phyloP scores from a whole-genome alignment of 2,888 invertebrate genomes.

The Caenorhabditis auriculariae region DNA sequence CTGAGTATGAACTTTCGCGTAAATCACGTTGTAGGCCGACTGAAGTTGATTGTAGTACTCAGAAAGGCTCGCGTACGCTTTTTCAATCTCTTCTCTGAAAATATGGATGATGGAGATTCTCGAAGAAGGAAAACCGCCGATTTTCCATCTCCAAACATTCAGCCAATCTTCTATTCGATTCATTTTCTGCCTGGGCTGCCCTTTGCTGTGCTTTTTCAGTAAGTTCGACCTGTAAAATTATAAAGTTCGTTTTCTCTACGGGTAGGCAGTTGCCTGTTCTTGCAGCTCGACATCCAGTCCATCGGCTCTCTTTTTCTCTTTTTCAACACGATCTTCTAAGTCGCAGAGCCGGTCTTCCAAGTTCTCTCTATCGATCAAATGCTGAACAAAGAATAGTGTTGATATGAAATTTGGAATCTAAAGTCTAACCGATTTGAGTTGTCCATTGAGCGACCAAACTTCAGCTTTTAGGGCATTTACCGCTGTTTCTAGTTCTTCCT shows the following conservation, averaged over 20 bases:
- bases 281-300: slow-evolving; percentile 38
- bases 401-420: background rate
- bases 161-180: slow-evolving; percentile 43
- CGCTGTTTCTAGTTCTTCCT: slow-evolving; percentile 52
- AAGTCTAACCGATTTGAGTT: slow-evolving; percentile 40
- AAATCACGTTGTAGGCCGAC: slow-evolving; percentile 43
- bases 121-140: slow-evolving; percentile 16
- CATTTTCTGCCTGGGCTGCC: slow-evolving; percentile 48
- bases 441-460: slow-evolving; percentile 56
- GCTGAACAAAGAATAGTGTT: slow-evolving; percentile 14
- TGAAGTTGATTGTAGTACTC: slow-evolving; percentile 49
- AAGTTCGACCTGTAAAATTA: slow-evolving; percentile 28
- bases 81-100: slow-evolving; percentile 44
- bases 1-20: slow-evolving; percentile 30
- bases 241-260: background rate
- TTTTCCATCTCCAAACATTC: slow-evolving; percentile 48
- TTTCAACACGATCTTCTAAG: slow-evolving; percentile 27
- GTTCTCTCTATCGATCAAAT: slow-evolving; percentile 33
- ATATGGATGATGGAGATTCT: background rate
- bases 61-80: slow-evolving; percentile 42
- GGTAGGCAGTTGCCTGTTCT: slow-evolving; percentile 38
- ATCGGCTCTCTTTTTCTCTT: slow-evolving; percentile 36
- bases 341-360: slow-evolving; percentile 30
- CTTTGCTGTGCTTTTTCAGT: slow-evolving; percentile 40
- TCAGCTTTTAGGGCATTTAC: slow-evolving; percentile 53